Conservation (phyloP, 92 coral and sea anemone genomes). For the Virgularia gustaviana region DNA sequence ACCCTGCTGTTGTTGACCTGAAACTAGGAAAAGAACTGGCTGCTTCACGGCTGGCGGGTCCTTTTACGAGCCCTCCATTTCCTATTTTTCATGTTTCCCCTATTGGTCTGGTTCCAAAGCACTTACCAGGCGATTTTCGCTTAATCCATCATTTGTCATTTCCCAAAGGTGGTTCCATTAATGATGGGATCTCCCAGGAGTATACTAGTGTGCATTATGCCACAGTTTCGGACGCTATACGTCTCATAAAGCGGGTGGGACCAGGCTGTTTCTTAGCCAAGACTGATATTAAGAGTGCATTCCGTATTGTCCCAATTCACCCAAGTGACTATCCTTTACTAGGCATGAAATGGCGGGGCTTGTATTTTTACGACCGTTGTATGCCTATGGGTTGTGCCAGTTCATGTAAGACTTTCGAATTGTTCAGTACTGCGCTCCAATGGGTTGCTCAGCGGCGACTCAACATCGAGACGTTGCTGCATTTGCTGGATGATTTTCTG, state of each 20-base stretch:
- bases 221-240: slow-evolving; percentile 28
- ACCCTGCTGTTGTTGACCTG: slow-evolving; percentile 41
- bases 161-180: slow-evolving; percentile 39
- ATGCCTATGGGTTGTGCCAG: slow-evolving; percentile 38
- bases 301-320: slow-evolving; percentile 42
- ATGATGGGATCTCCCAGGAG: slow-evolving; percentile 40
- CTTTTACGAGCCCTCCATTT: slow-evolving; percentile 46
- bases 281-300: no score
- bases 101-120: slow-evolving; percentile 54
- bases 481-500: slow-evolving; percentile 53
- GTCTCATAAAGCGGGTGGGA: slow-evolving; percentile 18
- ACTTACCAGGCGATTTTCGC: slow-evolving; percentile 38
- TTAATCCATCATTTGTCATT: slow-evolving; percentile 47
- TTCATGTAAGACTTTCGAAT: slow-evolving; percentile 23
- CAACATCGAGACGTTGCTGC: neutral
- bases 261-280: slow-evolving; percentile 45
- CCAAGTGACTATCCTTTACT: slow-evolving; percentile 26
- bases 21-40: slow-evolving; percentile 39
- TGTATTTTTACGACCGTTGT: no score
- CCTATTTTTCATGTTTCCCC: slow-evolving; percentile 39
- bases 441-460: slow-evolving; percentile 38
- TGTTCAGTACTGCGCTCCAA: slow-evolving; percentile 27
- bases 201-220: slow-evolving; percentile 34
- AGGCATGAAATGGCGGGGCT: slow-evolving; percentile 47
- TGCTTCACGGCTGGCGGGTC: slow-evolving; percentile 40